phyloP scores from a whole-genome alignment of 1,140 invertebrate genomes.

The Zaprionus ornatus region DNA sequence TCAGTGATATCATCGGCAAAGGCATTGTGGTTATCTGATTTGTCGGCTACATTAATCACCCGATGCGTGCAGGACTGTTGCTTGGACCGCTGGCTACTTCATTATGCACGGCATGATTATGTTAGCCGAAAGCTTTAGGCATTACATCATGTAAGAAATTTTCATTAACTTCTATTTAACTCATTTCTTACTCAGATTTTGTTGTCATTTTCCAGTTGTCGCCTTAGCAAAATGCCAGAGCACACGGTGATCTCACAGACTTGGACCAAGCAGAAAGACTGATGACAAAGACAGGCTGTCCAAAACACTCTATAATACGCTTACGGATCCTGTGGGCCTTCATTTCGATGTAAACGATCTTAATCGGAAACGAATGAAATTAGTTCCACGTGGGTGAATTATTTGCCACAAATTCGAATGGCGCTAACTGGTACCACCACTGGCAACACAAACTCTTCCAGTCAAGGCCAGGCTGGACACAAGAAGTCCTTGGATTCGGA shows the following conservation, averaged over 20 bases:
- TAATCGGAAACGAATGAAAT: slow-evolving; percentile 90
- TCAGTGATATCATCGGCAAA: slow-evolving; percentile 96
- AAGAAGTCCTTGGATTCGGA: slow-evolving; percentile 90
- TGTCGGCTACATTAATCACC: slow-evolving; percentile 92
- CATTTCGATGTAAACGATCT: slow-evolving; percentile 90
- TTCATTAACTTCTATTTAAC: background rate
- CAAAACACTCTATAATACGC: slow-evolving; percentile 92
- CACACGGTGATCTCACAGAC: slow-evolving; percentile 96
- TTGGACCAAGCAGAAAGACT: slow-evolving; percentile 92
- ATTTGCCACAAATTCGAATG: slow-evolving; percentile 92
- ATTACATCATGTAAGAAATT: slow-evolving; percentile 91
- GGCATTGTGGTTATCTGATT: slow-evolving; percentile 97
- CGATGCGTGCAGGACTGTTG: slow-evolving; percentile 90
- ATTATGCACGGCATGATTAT: slow-evolving; percentile 91
- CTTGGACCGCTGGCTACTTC: slow-evolving; percentile 92
- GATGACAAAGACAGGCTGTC: slow-evolving; percentile 93
- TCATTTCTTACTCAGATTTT: background rate
- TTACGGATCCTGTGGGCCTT: slow-evolving; percentile 95
- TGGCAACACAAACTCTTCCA: slow-evolving; percentile 85
- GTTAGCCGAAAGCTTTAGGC: slow-evolving; percentile 88
- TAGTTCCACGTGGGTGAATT: slow-evolving; percentile 94
- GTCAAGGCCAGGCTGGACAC: slow-evolving; percentile 84
- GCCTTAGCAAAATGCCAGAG: slow-evolving; percentile 90
- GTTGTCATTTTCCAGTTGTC: slow-evolving; percentile 85
- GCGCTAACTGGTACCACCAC: slow-evolving; percentile 88